phyloP scores from a whole-genome alignment of 2,888 invertebrate species.

The Aphrophora alni region DNA sequence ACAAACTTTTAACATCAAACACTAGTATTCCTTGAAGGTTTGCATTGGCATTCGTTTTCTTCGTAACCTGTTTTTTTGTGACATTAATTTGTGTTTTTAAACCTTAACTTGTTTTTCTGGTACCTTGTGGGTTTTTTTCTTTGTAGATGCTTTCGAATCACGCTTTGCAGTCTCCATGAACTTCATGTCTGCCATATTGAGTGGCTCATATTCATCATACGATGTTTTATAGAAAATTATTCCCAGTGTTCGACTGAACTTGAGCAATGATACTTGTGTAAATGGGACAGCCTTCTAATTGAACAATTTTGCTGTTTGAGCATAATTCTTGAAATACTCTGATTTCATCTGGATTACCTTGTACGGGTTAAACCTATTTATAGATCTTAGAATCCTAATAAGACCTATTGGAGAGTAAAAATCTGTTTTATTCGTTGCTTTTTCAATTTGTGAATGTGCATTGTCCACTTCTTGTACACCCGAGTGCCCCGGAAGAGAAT shows the following conservation, averaged over 20 bases:
- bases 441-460: conserved; percentile 31
- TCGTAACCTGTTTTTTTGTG: too few relatives aligned
- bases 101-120: too few relatives aligned
- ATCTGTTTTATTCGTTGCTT: conserved; percentile 27
- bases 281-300: conserved; percentile 27
- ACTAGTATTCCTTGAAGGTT: too few relatives aligned
- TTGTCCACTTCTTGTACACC: conserved; percentile 35
- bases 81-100: too few relatives aligned
- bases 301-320: conserved; percentile 27
- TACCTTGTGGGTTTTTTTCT: too few relatives aligned
- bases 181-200: too few relatives aligned
- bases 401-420: too few relatives aligned
- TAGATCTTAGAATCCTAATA: conserved; percentile 20
- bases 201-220: conserved; percentile 27
- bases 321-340: conserved; percentile 30
- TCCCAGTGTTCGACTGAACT: conserved; percentile 11
- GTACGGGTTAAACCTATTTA: conserved; percentile 25
- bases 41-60: too few relatives aligned
- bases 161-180: conserved; percentile 25
- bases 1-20: too few relatives aligned
- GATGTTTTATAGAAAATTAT: conserved; percentile 18
- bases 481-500: conserved; percentile 30
- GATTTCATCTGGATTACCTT: conserved; percentile 28
- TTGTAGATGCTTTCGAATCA: too few relatives aligned
- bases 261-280: conserved; percentile 20